Percentiles rank a stretch among this genome's conserved stretches.
These are phyloP conservation scores for Eubasilissa splendida DNA, from an alignment of 2,888 invertebrate species.

Conservation along the genomic window DNA sequence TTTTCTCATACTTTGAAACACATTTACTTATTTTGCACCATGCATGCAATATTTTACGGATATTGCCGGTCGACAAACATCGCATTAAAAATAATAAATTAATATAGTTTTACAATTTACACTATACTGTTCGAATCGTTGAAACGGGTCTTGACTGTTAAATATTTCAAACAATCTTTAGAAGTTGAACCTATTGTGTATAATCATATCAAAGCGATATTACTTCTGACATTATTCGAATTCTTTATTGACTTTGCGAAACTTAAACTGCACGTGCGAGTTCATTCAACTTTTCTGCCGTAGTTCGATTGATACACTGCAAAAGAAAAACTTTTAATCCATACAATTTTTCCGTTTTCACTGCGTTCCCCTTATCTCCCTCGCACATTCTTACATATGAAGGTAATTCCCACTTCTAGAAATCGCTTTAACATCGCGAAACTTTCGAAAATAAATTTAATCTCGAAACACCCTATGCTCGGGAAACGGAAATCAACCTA, in stretches of 20 bases:
- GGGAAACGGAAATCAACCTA: conserved; percentile 44
- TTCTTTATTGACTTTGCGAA: too few relatives aligned
- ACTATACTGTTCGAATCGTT: too few relatives aligned
- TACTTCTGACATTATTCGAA: not conserved
- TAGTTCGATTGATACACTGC: conserved; percentile 17
- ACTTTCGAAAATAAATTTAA: conserved; percentile 48
- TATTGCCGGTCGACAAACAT: too few relatives aligned
- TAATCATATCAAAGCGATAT: too few relatives aligned
- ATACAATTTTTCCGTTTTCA: conserved; percentile 33
- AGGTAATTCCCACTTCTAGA: conserved; percentile 38
- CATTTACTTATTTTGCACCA: too few relatives aligned
- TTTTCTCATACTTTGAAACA: too few relatives aligned
- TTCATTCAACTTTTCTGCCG: not conserved
- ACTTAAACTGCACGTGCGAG: not conserved
- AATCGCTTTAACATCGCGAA: conserved; percentile 43
- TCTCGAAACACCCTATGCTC: conserved; percentile 33
- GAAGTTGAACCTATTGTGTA: too few relatives aligned
- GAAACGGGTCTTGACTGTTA: too few relatives aligned
- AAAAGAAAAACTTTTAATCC: conserved; percentile 36
- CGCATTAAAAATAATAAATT: too few relatives aligned
- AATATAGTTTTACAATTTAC: too few relatives aligned
- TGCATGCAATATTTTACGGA: too few relatives aligned
- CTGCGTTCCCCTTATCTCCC: conserved; percentile 35
- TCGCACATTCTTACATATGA: conserved; percentile 20
- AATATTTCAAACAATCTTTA: too few relatives aligned